A percentile compares a stretch with the other conserved stretches of the same genome.
Evolutionary conservation across 2,113 vertebrate species (phyloP).

Genomic region (Chaetura pelagica): DNA sequence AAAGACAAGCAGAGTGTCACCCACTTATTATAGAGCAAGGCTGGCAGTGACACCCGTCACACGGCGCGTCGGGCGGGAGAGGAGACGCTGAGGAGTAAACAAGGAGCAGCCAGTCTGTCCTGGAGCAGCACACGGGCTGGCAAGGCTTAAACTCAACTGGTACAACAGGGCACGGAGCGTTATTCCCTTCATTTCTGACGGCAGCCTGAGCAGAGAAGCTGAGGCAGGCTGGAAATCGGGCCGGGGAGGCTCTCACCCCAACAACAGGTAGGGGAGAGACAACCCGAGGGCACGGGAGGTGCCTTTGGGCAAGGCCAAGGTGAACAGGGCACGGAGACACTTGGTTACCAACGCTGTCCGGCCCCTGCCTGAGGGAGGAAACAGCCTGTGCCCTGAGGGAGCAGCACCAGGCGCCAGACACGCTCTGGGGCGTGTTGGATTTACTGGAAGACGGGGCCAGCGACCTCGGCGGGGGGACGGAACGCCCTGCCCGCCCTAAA

Average conservation of each 20-base stretch:
- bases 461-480: background rate
- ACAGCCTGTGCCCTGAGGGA: rapidly evolving
- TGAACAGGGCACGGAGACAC: rapidly evolving
- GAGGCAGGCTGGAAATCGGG: rapidly evolving
- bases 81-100: background rate
- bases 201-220: background rate
- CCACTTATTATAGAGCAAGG: background rate
- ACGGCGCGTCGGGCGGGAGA: rapidly evolving
- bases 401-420: rapidly evolving
- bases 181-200: rapidly evolving
- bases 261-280: rapidly evolving
- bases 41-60: background rate
- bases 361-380: background rate
- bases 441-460: background rate
- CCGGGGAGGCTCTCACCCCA: rapidly evolving
- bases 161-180: rapidly evolving
- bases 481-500: too few species aligned
- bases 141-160: background rate
- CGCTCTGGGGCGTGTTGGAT: rapidly evolving
- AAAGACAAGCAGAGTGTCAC: background rate
- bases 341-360: rapidly evolving
- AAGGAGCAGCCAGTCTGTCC: background rate
- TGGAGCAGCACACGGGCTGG: background rate
- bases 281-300: background rate
- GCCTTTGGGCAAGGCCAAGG: background rate